A percentile compares a stretch with the other conserved stretches of the same genome.
These are phyloP conservation scores for Amphiprion clarkii DNA, from an alignment of 2,797 vertebrate genomes.

Conservation along the genomic window DNA sequence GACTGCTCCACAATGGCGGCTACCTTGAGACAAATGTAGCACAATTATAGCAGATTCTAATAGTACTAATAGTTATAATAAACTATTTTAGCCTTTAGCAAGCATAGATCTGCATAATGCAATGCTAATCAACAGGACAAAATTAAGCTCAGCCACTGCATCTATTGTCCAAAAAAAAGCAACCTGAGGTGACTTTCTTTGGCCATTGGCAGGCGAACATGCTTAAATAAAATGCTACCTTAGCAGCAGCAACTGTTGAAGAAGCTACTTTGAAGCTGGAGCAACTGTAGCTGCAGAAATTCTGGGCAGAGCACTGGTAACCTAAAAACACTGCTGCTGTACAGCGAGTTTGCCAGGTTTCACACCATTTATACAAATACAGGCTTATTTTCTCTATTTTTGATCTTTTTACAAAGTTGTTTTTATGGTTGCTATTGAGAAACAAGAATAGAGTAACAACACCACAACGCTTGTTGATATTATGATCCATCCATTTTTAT, in stretches of 20 bases:
- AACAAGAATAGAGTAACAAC: neutral
- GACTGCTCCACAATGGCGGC: slow-evolving; percentile 1
- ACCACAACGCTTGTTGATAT: neutral
- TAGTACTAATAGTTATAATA: too few relatives aligned
- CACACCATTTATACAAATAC: slow-evolving; percentile 2
- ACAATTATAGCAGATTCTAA: neutral
- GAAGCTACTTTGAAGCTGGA: neutral
- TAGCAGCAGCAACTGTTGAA: neutral
- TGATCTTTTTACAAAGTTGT: neutral
- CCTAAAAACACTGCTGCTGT: neutral
- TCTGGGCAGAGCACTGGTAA: neutral
- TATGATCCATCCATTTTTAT: neutral
- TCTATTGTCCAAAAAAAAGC: neutral
- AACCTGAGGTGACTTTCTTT: neutral
- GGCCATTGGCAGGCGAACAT: neutral
- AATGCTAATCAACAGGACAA: slow-evolving; percentile 3
- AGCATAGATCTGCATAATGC: slow-evolving; percentile 3
- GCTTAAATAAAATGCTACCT: neutral
- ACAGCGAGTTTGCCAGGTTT: neutral
- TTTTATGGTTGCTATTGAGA: neutral
- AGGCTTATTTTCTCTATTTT: slow-evolving; percentile 1
- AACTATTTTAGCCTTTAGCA: neutral
- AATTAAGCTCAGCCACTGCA: neutral
- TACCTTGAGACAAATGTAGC: slow-evolving; percentile 9
- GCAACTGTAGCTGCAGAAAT: neutral